A percentile compares a stretch with the other conserved stretches of the same genome.
These are phyloP conservation scores for Shargacucullia verbasci DNA, from an alignment of 2,888 invertebrate genomes.

Conservation along the genomic window DNA sequence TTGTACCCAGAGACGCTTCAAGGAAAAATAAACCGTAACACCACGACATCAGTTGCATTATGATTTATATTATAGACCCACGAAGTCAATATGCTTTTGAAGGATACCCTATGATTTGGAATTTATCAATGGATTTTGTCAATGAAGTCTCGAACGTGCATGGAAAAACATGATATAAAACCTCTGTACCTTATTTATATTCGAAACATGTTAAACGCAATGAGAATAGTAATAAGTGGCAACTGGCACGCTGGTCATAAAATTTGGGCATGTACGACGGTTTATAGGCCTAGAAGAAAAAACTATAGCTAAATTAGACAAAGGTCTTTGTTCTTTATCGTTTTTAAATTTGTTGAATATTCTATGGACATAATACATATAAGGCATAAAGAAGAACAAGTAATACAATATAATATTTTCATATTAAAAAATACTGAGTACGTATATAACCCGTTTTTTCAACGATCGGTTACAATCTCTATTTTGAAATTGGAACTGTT, in stretches of 20 bases:
- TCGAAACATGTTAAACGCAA: conserved; percentile 25
- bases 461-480: too few relatives aligned
- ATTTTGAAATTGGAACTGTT: too few relatives aligned
- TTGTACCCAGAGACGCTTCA: too few relatives aligned
- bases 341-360: too few relatives aligned
- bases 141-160: conserved; percentile 37
- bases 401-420: too few relatives aligned
- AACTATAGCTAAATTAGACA: background rate
- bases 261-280: conserved; percentile 5
- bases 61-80: background rate
- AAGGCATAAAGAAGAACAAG: too few relatives aligned
- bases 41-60: too few relatives aligned
- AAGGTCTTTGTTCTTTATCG: too few relatives aligned
- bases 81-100: conserved; percentile 21
- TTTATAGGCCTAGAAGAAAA: conserved; percentile 13
- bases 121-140: conserved; percentile 45
- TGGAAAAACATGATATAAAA: conserved; percentile 26
- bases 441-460: too few relatives aligned
- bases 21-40: too few relatives aligned
- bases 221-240: conserved; percentile 32
- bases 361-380: too few relatives aligned
- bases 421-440: too few relatives aligned
- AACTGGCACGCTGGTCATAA: conserved; percentile 21
- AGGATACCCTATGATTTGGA: conserved; percentile 31
- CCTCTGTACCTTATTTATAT: conserved; percentile 24